Evolutionary conservation across 2,113 vertebrate genomes (phyloP), one percentile per base, ranked within the genome.

Genomic region (Platichthys stellatus): DNA sequence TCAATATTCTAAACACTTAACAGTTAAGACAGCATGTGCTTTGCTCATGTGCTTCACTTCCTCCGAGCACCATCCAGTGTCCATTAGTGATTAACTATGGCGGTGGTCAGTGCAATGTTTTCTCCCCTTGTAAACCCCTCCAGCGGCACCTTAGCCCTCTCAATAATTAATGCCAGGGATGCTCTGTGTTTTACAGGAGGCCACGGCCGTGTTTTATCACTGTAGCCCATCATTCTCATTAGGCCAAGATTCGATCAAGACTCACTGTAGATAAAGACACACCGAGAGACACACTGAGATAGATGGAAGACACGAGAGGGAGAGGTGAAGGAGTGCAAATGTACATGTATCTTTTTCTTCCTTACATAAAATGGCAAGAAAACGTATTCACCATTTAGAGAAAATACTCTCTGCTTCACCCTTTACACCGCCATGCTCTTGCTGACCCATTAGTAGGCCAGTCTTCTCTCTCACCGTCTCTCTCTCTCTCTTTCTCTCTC

Each of bases 91-190:
- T 90, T 72, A 85, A 89, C 59, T 76, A 66, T 40, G 59, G 72
- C 26, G 31, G 72, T 63, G 88, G 88, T 86, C 88, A 86, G 75
- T 63, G 84, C 69, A 77, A 92, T 89, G 89, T 86, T 88, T 88
- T 86, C 88, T 78, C 43, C 57, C 72, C 79, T 84, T 89, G 90
- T 87, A 91, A 93, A 89, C 76, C 83, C 88, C 86, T 83, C 70
- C 72, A 81, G 87, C 72, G 14, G 70, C 70, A 38, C 72, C 88
- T 24, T 26, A 21, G 71, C 63, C 63, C 63, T 2, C 68, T 92
- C 86, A 90, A 92, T 92, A 92, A 93, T 92, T 92, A 89, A 90
- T 89, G 90, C 72, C 54, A 66, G 45, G 61, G 87, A 90, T 83
- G 81, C 74, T 60, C 18, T 2, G 82, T 89, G 86, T 91, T 93